A percentile compares a stretch with the other conserved stretches of the same genome.
These are phyloP conservation scores for Meleagris gallopavo DNA, from an alignment of 2,113 vertebrate genomes.

Conservation along the genomic window DNA sequence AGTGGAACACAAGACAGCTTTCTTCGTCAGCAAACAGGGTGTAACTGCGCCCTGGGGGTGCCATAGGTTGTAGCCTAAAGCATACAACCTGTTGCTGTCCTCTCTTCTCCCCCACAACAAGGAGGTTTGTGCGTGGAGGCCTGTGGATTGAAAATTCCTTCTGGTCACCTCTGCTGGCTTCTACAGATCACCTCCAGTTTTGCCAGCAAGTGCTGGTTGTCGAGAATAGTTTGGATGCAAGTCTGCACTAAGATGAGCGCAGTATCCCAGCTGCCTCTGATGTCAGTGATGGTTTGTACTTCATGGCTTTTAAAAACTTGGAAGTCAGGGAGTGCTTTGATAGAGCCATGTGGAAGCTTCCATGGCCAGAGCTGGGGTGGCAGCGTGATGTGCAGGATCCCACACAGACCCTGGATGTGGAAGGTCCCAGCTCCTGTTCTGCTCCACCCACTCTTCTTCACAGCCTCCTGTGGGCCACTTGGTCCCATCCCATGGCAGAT, in stretches of 20 bases:
- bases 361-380: not conserved
- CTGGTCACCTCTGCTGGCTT: not conserved
- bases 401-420: not conserved
- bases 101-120: not conserved
- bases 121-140: not conserved
- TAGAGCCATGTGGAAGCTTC: not conserved
- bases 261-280: too few species aligned
- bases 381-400: fast-evolving
- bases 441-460: not conserved
- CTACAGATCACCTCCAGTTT: not conserved
- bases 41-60: not conserved
- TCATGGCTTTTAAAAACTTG: not conserved
- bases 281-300: not conserved
- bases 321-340: not conserved
- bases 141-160: not conserved
- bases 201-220: not conserved
- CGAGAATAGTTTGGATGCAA: not conserved
- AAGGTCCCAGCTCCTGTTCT: not conserved
- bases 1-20: not conserved
- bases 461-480: not conserved
- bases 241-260: not conserved
- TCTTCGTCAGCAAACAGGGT: not conserved
- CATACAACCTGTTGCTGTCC: not conserved
- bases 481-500: not conserved
- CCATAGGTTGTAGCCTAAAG: not conserved